Conservation (phyloP, 2,797 vertebrate genomes). For the Hippopotamyrus pictus region DNA sequence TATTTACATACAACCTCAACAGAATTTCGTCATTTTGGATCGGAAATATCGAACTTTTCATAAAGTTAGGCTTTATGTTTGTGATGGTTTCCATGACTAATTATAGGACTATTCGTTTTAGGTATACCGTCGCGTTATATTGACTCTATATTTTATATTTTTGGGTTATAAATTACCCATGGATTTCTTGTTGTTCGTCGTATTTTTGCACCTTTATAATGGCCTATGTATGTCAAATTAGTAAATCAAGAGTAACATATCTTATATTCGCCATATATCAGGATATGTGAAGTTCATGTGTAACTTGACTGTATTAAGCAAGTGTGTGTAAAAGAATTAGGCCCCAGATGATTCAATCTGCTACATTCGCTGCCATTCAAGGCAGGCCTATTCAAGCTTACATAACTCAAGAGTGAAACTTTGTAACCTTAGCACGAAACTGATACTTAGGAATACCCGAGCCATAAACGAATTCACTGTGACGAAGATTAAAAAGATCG, state of each 20-base stretch:
- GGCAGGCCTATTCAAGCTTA: background rate
- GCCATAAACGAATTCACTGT: background rate
- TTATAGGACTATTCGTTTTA: background rate
- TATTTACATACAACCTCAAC: background rate
- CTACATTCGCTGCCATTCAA: background rate
- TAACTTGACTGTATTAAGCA: background rate
- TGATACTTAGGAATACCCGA: background rate
- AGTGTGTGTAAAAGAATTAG: background rate
- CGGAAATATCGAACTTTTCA: background rate
- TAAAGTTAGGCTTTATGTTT: background rate
- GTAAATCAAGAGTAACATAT: background rate
- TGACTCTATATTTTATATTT: background rate
- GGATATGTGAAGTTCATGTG: background rate
- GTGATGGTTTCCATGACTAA: background rate
- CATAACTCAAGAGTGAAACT: background rate
- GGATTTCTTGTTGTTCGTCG: background rate
- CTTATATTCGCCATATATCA: background rate
- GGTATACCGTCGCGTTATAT: background rate
- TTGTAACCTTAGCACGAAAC: background rate
- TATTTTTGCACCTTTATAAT: background rate
- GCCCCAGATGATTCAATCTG: background rate
- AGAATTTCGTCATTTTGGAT: background rate
- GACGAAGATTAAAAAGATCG: background rate
- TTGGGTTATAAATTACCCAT: constrained; percentile 1
- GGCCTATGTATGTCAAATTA: background rate